A percentile compares a stretch with the other conserved stretches of the same genome.
phyloP scores from a whole-genome alignment of 2,797 vertebrate species.

The Meriones psammophilus region DNA sequence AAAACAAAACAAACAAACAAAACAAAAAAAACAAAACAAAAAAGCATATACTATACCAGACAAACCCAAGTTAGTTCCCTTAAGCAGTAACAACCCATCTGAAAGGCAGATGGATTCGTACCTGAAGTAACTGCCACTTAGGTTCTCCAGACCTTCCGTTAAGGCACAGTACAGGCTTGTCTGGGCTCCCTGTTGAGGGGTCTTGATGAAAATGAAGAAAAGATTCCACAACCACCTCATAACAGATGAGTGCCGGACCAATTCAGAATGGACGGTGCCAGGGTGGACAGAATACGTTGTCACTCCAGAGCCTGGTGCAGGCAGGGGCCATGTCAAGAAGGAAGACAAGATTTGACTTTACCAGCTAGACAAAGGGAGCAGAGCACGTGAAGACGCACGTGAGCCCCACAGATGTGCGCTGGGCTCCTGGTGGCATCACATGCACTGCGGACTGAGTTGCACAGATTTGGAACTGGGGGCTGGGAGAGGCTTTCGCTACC shows the following conservation, averaged over 20 bases:
- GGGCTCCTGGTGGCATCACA: not conserved
- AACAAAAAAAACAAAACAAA: not conserved
- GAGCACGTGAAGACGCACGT: not conserved
- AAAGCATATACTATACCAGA: not conserved
- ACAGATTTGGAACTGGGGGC: not conserved
- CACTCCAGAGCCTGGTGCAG: constrained; percentile 90
- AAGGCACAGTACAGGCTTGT: constrained; percentile 95
- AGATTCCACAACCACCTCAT: constrained; percentile 89
- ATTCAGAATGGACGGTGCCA: constrained; percentile 93
- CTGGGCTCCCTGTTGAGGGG: constrained; percentile 94
- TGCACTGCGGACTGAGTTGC: not conserved
- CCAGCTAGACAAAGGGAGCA: not conserved
- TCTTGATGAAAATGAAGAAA: constrained; percentile 93
- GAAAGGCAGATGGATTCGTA: constrained; percentile 81
- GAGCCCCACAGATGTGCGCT: not conserved
- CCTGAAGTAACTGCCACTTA: constrained; percentile 98
- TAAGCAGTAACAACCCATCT: constrained; percentile 22
- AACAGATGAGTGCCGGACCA: constrained; percentile 92
- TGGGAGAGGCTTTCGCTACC: not conserved
- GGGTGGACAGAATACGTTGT: constrained; percentile 95
- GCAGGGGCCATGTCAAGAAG: constrained; percentile 3
- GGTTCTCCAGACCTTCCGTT: constrained; percentile 93
- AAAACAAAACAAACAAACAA: too few species aligned
- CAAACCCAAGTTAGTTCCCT: constrained; percentile 53
- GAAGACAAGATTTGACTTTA: constrained; percentile 30